Conservation (phyloP, 2,888 invertebrate species). For the Heliconius aoede region DNA sequence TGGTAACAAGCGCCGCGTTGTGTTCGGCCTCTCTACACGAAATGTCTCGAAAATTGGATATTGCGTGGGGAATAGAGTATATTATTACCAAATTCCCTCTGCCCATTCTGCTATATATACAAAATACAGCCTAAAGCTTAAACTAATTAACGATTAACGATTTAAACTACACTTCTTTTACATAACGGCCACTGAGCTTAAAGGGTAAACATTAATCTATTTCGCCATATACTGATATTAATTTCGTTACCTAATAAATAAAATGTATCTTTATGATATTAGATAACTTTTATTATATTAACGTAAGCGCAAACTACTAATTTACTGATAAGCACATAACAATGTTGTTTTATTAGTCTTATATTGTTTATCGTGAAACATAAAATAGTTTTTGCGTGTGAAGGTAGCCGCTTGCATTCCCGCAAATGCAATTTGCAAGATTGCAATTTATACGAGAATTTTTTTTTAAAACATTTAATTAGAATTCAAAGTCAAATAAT, state of each 20-base stretch:
- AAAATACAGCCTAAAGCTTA: too few relatives aligned
- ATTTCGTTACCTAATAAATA: constrained; percentile 23
- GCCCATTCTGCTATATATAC: too few relatives aligned
- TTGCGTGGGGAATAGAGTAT: too few relatives aligned
- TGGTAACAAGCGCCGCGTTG: too few relatives aligned
- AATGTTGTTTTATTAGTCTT: not conserved
- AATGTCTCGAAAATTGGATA: too few relatives aligned
- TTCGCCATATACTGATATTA: constrained; percentile 7
- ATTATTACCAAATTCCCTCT: too few relatives aligned
- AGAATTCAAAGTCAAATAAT: too few relatives aligned
- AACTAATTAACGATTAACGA: too few relatives aligned
- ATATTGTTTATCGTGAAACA: too few relatives aligned
- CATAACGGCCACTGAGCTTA: not conserved
- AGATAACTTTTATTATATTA: constrained; percentile 24
- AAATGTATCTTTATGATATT: constrained; percentile 8
- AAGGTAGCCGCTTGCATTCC: not conserved
- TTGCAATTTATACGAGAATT: not conserved
- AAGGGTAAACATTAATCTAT: constrained; percentile 10
- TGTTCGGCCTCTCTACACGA: too few relatives aligned
- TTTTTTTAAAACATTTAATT: not conserved
- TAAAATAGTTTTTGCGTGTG: not conserved
- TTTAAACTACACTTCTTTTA: too few relatives aligned
- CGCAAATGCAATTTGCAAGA: not conserved
- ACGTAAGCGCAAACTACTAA: not conserved
- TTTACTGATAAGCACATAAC: constrained; percentile 12